Conservation (phyloP, 2,888 invertebrate species). For the Piscicola geometra region DNA sequence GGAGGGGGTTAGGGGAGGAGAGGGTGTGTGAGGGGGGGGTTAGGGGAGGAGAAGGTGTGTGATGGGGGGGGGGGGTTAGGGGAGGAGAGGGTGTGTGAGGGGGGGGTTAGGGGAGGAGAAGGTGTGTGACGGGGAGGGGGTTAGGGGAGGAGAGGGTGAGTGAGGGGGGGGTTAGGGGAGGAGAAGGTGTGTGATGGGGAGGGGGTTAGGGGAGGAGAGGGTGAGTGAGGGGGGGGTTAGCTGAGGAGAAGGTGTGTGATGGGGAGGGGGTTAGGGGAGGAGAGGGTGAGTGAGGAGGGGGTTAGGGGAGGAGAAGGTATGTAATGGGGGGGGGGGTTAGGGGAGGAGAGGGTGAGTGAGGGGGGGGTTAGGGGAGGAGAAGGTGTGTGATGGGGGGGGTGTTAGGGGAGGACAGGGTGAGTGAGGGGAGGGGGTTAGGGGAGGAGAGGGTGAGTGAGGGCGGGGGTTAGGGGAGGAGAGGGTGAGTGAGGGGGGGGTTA, state of each 20-base stretch:
- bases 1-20: slow-evolving; percentile 80
- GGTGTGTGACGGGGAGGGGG: slow-evolving; percentile 75
- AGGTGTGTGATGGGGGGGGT: slow-evolving; percentile 78
- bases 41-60: too few species aligned
- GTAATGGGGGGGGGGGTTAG: too few species aligned
- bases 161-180: too few species aligned
- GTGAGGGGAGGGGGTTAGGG: too few species aligned
- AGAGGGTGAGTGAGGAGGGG: slow-evolving; percentile 70
- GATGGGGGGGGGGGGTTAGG: not conserved
- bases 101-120: slow-evolving; percentile 76
- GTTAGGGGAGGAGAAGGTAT: too few species aligned
- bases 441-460: too few species aligned
- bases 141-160: slow-evolving; percentile 75
- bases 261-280: slow-evolving; percentile 81
- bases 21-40: too few species aligned
- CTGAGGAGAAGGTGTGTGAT: slow-evolving; percentile 73
- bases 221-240: slow-evolving; percentile 66
- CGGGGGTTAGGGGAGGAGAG: too few species aligned
- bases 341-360: slow-evolving; percentile 52
- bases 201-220: too few species aligned
- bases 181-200: too few species aligned
- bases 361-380: slow-evolving; percentile 74
- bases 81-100: slow-evolving; percentile 68
- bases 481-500: slow-evolving; percentile 77
- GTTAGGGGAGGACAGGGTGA: slow-evolving; percentile 76